Percentiles rank a stretch among this genome's conserved stretches.
phyloP scores from a whole-genome alignment of 23 tunicate genomes.

The Styela clava region DNA sequence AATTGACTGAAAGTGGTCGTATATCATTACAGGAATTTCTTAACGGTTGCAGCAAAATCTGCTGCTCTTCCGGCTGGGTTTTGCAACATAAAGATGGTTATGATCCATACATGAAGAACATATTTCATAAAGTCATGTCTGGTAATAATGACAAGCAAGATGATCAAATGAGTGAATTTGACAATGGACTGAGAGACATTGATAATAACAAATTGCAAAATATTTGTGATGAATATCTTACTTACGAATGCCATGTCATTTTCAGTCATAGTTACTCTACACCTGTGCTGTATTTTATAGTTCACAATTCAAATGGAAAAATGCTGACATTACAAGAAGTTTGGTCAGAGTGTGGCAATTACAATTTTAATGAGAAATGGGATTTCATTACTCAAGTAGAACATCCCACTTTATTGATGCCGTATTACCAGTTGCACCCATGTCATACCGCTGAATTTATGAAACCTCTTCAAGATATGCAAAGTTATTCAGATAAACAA shows the following conservation, averaged over 20 bases:
- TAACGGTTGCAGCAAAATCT: not conserved
- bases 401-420: slow-evolving; percentile 53
- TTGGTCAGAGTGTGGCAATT: slow-evolving; percentile 40
- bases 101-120: not conserved
- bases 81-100: not conserved
- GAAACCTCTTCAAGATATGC: slow-evolving; percentile 29
- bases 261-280: slow-evolving; percentile 62
- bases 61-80: not conserved
- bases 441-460: slow-evolving; percentile 80
- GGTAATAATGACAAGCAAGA: not conserved
- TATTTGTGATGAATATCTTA: not conserved
- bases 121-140: not conserved
- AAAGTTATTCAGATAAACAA: not conserved
- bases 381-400: slow-evolving; percentile 60
- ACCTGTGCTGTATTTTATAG: slow-evolving; percentile 77
- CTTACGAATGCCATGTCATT: slow-evolving; percentile 66
- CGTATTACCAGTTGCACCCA: slow-evolving; percentile 68
- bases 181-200: not conserved
- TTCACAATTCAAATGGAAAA: slow-evolving; percentile 41
- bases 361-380: slow-evolving; percentile 37
- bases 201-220: not conserved
- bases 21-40: not conserved
- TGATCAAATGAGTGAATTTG: not conserved
- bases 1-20: not conserved
- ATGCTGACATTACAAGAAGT: slow-evolving; percentile 43